Base-by-base conservation (phyloP, 1,140 invertebrate species). In the Nomia melanderi region DNA sequence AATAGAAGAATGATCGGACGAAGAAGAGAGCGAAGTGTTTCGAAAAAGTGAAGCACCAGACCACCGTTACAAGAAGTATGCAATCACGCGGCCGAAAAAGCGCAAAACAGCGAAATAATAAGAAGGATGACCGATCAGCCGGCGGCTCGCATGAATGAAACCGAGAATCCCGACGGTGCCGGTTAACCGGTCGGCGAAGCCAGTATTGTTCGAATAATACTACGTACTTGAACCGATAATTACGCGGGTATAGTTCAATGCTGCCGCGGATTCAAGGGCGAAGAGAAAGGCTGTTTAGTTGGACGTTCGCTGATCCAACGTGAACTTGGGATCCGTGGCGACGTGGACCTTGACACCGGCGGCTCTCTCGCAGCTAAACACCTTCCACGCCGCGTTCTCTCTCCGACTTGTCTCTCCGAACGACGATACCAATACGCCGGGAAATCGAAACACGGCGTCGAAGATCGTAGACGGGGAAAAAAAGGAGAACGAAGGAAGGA, bases 221-320 rank as follows among this genome's bases (percentile, higher is more conserved):
- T 7, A 25, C 54, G 64, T 33, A 39, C 54, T 60, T 60, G 54
- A 69, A 33, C 54, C 65, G 65, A 69, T 76, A 76, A 76, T 76
- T 76, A 50, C 41, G 53, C 75, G 44, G 33, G 41, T 9, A 20
- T 27, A 57, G 41, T 62, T 70, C 66, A 71, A 63, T 63, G 67
- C 33, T 63, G 31, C 3, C 25, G 39, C 59, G n/a, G 54, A 63
- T 71, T 63, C 66, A 77, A 71, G 67, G 75, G 67, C 36, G 47
- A 54, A 31, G 75, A 77, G 75, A 77, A 71, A 70, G 75, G 75
- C 53, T 70, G 66, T 62, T 53, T 39, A 41, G 47, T 63, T 23
- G 66, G 67, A 77, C 41, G 65, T 57, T 57, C 14, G 29, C 63
- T n/a, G 64, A 57, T 57, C 54, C 41, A n/a, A 44, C 65, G 39